Conservation (phyloP, 2,888 invertebrate genomes). For the Tiliacea citrago region DNA sequence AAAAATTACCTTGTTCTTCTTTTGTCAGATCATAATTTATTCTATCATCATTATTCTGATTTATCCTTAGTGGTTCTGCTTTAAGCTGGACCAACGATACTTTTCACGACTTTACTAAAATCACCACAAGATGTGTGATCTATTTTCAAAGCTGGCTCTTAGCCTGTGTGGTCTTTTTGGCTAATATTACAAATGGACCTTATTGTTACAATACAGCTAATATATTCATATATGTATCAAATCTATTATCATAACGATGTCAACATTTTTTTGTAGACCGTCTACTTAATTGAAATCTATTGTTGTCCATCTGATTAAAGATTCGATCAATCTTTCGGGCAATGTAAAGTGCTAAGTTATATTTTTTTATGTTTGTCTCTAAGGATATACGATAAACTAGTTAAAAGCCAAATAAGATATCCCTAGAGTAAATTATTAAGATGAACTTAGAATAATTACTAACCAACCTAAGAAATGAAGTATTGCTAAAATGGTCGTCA, state of each 20-base stretch:
- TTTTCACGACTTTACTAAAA: too few species aligned
- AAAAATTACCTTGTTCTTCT: not conserved
- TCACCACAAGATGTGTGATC: not conserved
- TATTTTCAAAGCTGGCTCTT: not conserved
- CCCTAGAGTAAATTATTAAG: not conserved
- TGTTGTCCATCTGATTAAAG: constrained; percentile 48
- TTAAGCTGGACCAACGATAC: not conserved
- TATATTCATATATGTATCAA: constrained; percentile 22
- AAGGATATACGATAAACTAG: constrained; percentile 32
- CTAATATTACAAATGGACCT: not conserved
- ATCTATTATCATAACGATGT: constrained; percentile 40
- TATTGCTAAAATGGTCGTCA: not conserved
- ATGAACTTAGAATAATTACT: too few species aligned
- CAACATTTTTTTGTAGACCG: constrained; percentile 51
- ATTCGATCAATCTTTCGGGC: constrained; percentile 49
- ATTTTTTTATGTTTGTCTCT: constrained; percentile 35
- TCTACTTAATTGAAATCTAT: constrained; percentile 53
- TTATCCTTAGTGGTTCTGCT: not conserved
- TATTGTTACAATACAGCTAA: constrained; percentile 11
- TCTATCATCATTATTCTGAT: not conserved
- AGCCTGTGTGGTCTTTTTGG: not conserved
- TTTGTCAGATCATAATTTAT: not conserved
- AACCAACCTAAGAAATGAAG: not conserved
- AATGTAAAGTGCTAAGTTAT: not conserved
- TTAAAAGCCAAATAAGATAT: not conserved